Evolutionary conservation across 2,113 vertebrate genomes (phyloP), one percentile per base, ranked within the genome.

Genomic region (Haemorhous mexicanus): DNA sequence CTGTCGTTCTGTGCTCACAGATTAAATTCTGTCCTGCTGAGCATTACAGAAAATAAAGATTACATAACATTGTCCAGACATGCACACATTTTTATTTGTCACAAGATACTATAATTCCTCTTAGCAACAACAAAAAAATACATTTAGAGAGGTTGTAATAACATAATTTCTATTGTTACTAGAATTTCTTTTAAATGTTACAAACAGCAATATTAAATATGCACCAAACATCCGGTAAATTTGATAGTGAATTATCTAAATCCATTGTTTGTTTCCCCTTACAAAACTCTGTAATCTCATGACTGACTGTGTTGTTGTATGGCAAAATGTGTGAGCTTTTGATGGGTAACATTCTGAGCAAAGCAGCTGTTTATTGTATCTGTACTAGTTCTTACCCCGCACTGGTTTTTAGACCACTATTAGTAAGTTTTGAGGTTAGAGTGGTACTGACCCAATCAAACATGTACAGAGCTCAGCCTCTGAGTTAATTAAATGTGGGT

Each of bases 401-500:
- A 62, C 69, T 93, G 87, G 88, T 96, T 95, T 96, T 72, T 82
- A 79, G 85, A 96, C 93, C 70, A 97, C 96, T 98, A 97, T 97
- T 98, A 97, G 96, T 97, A 98, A 98, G 97, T 98, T 97, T 96
- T 97, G 93, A 98, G 96, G 97, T 97, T 97, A 95, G 76, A 92
- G 96, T 97, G 97, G 95, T 98, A 97, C 97, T 98, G 97, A 98
- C 97, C 98, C 96, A 97, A 96, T 98, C 97, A 97, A 97, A 98
- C 94, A 97, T 92, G 90, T 98, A 97, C 90, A 90, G 95, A 97
- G 95, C 90, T 96, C 96, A 97, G 97, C 95, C 97, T 97, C 89
- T 15, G 70, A 98, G 97, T 98, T 98, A 98, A 98, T 98, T 98
- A 98, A 98, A 97, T 97, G 95, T 76, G 95, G 97, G 96, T 98